Evolutionary conservation across 2,888 invertebrate species (phyloP).

Genomic region (Gari tellinella): DNA sequence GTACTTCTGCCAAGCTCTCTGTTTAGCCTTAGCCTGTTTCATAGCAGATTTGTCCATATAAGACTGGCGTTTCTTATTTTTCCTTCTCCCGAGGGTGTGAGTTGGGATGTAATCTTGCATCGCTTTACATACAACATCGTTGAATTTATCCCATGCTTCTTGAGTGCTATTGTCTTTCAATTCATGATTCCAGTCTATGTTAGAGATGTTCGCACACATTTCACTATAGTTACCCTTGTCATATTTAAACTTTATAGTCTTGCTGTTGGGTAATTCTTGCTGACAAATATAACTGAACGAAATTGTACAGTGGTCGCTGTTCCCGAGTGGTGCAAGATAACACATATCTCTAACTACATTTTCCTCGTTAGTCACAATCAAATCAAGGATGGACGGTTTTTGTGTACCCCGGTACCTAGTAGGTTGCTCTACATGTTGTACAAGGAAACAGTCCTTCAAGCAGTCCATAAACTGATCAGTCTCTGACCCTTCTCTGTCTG

Average conservation of each 20-base stretch:
- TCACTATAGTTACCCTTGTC: conserved; percentile 3
- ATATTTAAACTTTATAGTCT: not conserved
- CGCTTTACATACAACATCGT: too few species aligned
- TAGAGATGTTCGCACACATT: not conserved
- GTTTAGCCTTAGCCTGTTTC: too few species aligned
- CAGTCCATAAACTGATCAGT: conserved; percentile 4
- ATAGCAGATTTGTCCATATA: too few species aligned
- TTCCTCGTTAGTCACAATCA: conserved; percentile 2
- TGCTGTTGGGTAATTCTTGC: not conserved
- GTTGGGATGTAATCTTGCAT: too few species aligned
- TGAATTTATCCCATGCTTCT: too few species aligned
- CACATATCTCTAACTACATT: conserved; percentile 1
- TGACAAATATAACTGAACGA: not conserved
- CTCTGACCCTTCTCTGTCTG: conserved; percentile 4
- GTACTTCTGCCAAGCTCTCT: too few species aligned
- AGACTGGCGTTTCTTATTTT: too few species aligned
- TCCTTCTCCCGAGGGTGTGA: too few species aligned
- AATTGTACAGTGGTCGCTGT: conserved; percentile 4
- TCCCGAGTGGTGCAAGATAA: conserved; percentile 1
- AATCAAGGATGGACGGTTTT: conserved; percentile 5
- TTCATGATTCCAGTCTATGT: too few species aligned
- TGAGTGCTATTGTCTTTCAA: too few species aligned
- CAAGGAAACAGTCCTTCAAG: not conserved
- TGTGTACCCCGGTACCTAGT: conserved; percentile 1
- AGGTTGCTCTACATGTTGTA: not conserved